Conservation (phyloP, 2,888 invertebrate genomes). For the Molanna angustata region DNA sequence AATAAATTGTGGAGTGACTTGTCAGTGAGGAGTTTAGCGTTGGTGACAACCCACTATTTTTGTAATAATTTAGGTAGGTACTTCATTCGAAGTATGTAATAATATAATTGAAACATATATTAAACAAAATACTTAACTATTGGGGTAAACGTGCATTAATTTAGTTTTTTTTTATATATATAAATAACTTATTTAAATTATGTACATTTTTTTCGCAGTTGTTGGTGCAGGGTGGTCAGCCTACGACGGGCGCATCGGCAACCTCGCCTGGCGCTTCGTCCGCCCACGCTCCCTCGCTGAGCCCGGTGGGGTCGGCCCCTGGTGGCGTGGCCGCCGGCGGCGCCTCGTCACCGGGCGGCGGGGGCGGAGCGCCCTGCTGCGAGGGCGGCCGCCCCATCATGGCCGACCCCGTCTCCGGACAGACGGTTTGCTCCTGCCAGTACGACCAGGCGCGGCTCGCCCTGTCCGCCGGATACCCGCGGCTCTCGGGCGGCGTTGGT, state of each 20-base stretch:
- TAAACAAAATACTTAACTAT: too few relatives aligned
- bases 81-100: too few relatives aligned
- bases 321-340: slow-evolving; percentile 61
- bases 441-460: slow-evolving; percentile 87
- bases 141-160: too few relatives aligned
- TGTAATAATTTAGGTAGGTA: too few relatives aligned
- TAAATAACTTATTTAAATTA: not conserved
- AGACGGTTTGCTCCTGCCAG: slow-evolving; percentile 92
- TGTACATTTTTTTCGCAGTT: slow-evolving; percentile 54
- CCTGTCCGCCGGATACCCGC: slow-evolving; percentile 76
- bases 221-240: slow-evolving; percentile 72
- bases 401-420: slow-evolving; percentile 90
- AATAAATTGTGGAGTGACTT: too few relatives aligned
- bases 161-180: not conserved
- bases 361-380: slow-evolving; percentile 55
- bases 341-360: slow-evolving; percentile 60
- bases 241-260: slow-evolving; percentile 69
- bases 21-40: too few relatives aligned
- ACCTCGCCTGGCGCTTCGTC: slow-evolving; percentile 73
- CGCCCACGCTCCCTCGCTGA: slow-evolving; percentile 68
- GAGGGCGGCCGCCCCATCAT: slow-evolving; percentile 89
- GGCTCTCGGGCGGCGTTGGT: slow-evolving; percentile 72
- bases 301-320: slow-evolving; percentile 61
- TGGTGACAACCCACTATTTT: too few relatives aligned
- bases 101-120: too few relatives aligned